Percentiles rank a stretch among this genome's conserved stretches.
Evolutionary conservation across 2,113 vertebrate genomes (phyloP).

Genomic region (Meleagris gallopavo): DNA sequence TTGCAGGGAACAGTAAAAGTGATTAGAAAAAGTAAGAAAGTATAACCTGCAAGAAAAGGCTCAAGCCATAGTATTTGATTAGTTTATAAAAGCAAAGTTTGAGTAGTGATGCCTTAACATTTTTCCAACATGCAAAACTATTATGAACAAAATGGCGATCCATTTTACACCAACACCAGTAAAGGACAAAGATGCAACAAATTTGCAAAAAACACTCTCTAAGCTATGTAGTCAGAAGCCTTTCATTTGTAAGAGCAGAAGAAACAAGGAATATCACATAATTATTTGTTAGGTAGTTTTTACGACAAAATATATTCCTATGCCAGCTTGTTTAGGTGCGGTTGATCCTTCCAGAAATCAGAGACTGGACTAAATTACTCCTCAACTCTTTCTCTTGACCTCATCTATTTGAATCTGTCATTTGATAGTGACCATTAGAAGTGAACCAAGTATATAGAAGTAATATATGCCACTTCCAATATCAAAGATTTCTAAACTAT

Average conservation of each 20-base stretch:
- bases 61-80: background rate
- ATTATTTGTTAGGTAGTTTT: background rate
- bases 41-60: background rate
- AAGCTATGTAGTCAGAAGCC: background rate
- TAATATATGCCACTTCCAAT: background rate
- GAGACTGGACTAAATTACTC: background rate
- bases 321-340: background rate
- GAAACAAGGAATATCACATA: background rate
- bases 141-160: background rate
- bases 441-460: background rate
- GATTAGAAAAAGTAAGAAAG: background rate
- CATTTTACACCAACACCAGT: background rate
- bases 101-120: background rate
- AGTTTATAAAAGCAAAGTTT: background rate
- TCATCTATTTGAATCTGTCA: background rate
- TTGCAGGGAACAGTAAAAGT: background rate
- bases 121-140: background rate
- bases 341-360: background rate
- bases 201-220: background rate
- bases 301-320: background rate
- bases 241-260: background rate
- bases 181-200: background rate
- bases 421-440: background rate
- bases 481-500: background rate
- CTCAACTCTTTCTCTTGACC: background rate